Evolutionary conservation across 1,140 invertebrate species (phyloP).

Genomic region (Musca vetustissima): DNA sequence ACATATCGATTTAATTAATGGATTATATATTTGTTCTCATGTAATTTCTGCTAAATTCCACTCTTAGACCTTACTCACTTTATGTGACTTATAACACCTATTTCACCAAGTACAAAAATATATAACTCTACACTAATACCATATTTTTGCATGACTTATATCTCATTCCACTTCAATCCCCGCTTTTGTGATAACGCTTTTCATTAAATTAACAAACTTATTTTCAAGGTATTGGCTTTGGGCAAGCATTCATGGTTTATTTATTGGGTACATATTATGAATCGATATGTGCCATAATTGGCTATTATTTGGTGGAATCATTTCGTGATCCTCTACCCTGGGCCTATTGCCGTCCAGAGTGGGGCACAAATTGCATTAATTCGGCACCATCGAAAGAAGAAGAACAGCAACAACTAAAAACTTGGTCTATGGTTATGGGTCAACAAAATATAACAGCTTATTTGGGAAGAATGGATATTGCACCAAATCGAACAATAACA

Average conservation of each 20-base stretch:
- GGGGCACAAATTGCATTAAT: constrained; percentile 56
- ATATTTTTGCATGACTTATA: too few species aligned
- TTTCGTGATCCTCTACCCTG: constrained; percentile 65
- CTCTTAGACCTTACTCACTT: too few species aligned
- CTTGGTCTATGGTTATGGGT: neutral
- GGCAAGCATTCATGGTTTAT: constrained; percentile 72
- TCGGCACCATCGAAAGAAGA: constrained; percentile 18
- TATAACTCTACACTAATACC: too few species aligned
- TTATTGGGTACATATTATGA: constrained; percentile 72
- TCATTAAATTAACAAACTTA: neutral
- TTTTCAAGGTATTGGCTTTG: constrained; percentile 71
- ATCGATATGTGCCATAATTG: constrained; percentile 70
- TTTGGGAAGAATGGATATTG: neutral
- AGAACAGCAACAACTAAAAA: neutral
- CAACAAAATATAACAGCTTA: neutral
- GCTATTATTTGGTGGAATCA: constrained; percentile 68
- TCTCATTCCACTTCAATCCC: neutral
- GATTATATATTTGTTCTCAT: too few species aligned
- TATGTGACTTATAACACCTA: too few species aligned
- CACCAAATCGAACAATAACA: neutral
- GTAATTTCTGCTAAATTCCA: too few species aligned
- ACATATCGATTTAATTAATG: too few species aligned
- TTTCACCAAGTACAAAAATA: too few species aligned
- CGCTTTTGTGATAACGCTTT: neutral
- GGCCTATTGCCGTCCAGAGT: constrained; percentile 64